Evolutionary conservation across 1,140 invertebrate genomes (phyloP), one percentile per base, ranked within the genome.

Genomic region (Trigoniulus corallinus): DNA sequence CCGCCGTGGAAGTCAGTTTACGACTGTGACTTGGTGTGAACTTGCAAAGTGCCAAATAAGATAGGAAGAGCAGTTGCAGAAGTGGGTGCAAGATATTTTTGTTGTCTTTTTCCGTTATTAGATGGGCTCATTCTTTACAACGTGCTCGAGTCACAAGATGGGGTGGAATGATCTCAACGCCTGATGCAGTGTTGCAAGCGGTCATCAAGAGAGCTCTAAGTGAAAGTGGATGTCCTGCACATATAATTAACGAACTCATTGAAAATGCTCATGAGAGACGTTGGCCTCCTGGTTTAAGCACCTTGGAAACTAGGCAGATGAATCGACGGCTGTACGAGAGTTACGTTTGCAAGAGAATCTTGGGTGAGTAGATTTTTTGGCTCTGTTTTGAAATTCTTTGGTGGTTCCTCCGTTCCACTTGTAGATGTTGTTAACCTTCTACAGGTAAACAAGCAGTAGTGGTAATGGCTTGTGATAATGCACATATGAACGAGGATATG

Each of bases 111-210:
- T 50, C 25, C n/a, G 44, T 50, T 45, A 54, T 21, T 47, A 67
- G 87, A 63, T 96, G 91, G 92, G 83, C 86, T 25, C 79, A 75
- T 53, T 82, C 83, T 1, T 67, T 96, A 21, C 76, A 84, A 15
- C 69, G 85, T 46, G 91, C 91, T 1, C 69, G 88, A 56, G 89
- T 95, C 24, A 92, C 87, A 1, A 72, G 91, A 47, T 97, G 91
- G 92, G 92, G 91, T 48, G 91, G 91, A 48, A 95, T 96, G 87
- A 94, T 95, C 51, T 92, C 88, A 18, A 96, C 92, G 1, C 92
- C 91, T 2, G 91, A 96, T 71, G 84, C 87, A 66, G 77, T 85
- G 29, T 70, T 95, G 56, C 72, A 96, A 81, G 78, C 81, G 50
- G 83, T 88, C 77, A 92, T 97, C 43, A 89, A 91, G 62, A 73